Evolutionary conservation across 2,888 invertebrate species (phyloP).

Genomic region (Xestoiulus laeticollis): DNA sequence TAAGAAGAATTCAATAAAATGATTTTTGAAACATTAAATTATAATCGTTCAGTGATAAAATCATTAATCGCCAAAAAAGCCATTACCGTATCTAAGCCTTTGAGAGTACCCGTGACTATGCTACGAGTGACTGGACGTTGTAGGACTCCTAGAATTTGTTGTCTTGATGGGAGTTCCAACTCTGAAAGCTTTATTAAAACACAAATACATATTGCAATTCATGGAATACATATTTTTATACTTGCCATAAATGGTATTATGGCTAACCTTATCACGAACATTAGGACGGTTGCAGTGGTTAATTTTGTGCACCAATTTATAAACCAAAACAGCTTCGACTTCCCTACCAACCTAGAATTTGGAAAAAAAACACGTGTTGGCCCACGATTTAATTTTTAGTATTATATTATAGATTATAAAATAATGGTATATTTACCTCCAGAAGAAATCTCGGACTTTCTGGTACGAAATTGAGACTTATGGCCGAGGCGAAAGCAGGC

Average conservation of each 20-base stretch:
- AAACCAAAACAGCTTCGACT: slow-evolving; percentile 80
- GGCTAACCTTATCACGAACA: slow-evolving; percentile 69
- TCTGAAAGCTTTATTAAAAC: slow-evolving; percentile 69
- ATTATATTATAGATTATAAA: no score
- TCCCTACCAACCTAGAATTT: slow-evolving; percentile 74
- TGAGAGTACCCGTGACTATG: slow-evolving; percentile 66
- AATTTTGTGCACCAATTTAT: slow-evolving; percentile 62
- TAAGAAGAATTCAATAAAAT: neutral
- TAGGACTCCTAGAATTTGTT: slow-evolving; percentile 59
- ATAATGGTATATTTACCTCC: slow-evolving; percentile 50
- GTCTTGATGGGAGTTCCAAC: slow-evolving; percentile 72
- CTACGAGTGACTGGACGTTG: slow-evolving; percentile 68
- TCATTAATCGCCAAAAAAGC: neutral
- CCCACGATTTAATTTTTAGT: no score
- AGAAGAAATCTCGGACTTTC: slow-evolving; percentile 56
- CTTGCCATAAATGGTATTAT: neutral
- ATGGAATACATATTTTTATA: neutral
- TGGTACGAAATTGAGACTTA: slow-evolving; percentile 73
- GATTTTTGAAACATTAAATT: no score
- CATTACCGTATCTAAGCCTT: slow-evolving; percentile 66
- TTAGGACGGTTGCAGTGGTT: slow-evolving; percentile 59
- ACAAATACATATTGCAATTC: neutral
- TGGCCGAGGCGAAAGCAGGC: slow-evolving; percentile 75
- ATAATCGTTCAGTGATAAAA: no score
- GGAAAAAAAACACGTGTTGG: slow-evolving; percentile 61